These are phyloP conservation scores for Aurelia aurita DNA, from an alignment of 30 jellyfish, hydroid and myxozoan genomes.

Conservation along the genomic window DNA sequence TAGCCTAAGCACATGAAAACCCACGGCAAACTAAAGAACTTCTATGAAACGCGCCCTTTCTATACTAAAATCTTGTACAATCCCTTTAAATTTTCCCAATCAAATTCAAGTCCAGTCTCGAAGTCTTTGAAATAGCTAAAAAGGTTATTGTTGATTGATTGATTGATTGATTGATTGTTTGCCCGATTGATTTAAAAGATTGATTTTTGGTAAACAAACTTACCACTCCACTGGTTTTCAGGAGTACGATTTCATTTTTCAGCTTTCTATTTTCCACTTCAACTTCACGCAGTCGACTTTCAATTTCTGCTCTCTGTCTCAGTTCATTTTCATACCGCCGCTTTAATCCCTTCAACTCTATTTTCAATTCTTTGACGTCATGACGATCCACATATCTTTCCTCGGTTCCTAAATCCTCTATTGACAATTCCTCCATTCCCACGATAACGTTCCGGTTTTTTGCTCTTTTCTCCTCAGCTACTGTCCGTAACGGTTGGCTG, in stretches of 20 bases:
- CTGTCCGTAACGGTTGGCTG: not conserved
- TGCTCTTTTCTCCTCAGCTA: not conserved
- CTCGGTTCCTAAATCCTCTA: constrained; percentile 6
- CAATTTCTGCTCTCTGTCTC: constrained; percentile 48
- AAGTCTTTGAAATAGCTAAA: too few species aligned
- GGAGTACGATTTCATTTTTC: constrained; percentile 31
- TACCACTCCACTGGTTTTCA: constrained; percentile 28
- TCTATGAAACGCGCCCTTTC: too few species aligned
- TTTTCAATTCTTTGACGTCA: constrained; percentile 9
- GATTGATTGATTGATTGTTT: not conserved
- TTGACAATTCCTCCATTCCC: constrained; percentile 13
- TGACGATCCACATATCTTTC: not conserved
- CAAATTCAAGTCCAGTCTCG: too few species aligned
- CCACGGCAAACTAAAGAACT: too few species aligned
- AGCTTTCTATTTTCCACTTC: constrained; percentile 71
- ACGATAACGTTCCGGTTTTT: not conserved
- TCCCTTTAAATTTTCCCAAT: too few species aligned
- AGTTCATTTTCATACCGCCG: constrained; percentile 65
- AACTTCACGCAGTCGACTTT: constrained; percentile 47
- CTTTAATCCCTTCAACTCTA: constrained; percentile 44
- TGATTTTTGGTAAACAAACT: not conserved
- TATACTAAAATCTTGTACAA: too few species aligned
- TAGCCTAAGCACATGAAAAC: too few species aligned
- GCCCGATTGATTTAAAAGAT: not conserved
- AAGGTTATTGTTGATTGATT: too few species aligned